These are phyloP conservation scores for Caenorhabditis japonica DNA, from an alignment of 2,888 invertebrate genomes.

Conservation along the genomic window DNA sequence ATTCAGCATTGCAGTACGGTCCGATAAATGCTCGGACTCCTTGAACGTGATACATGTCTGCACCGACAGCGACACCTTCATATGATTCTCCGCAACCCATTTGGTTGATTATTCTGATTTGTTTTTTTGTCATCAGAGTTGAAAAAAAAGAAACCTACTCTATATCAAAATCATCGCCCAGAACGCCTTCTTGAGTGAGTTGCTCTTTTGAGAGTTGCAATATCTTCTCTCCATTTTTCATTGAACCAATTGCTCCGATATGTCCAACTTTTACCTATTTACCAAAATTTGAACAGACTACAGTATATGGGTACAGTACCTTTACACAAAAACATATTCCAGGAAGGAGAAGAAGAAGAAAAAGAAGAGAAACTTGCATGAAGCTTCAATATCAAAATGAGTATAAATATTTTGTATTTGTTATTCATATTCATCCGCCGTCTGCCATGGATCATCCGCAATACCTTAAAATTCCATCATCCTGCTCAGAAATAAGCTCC, in stretches of 20 bases:
- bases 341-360: conserved; percentile 19
- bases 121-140: too few species aligned
- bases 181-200: conserved; percentile 68
- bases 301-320: conserved; percentile 1
- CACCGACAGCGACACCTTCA: conserved; percentile 76
- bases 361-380: conserved; percentile 18
- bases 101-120: conserved; percentile 68
- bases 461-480: conserved; percentile 7
- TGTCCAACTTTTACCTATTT: conserved; percentile 70
- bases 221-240: conserved; percentile 74
- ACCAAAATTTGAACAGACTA: not conserved
- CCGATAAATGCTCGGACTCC: conserved; percentile 75
- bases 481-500: conserved; percentile 8
- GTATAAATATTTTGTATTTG: conserved; percentile 12
- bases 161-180: conserved; percentile 72
- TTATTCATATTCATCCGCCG: conserved; percentile 33
- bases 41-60: conserved; percentile 76
- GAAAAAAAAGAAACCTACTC: conserved; percentile 59
- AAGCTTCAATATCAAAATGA: not conserved
- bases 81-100: conserved; percentile 76
- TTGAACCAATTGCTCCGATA: conserved; percentile 73
- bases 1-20: conserved; percentile 75
- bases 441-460: not conserved
- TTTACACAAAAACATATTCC: conserved; percentile 22
- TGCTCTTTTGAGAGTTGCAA: conserved; percentile 71